Conservation (phyloP, 2,888 invertebrate species). For the Heliconius erato region DNA sequence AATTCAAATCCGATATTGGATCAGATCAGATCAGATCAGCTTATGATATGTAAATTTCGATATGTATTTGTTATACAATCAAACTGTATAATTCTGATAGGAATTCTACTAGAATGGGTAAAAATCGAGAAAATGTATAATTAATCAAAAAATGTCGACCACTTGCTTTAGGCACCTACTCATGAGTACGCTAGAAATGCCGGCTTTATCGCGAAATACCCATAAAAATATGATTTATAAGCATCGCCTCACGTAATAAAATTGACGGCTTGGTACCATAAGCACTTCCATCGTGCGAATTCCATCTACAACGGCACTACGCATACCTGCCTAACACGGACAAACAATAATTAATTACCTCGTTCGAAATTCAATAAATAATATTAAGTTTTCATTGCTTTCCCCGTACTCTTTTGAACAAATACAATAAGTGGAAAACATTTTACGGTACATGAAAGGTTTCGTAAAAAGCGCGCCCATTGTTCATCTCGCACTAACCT, state of each 20-base stretch:
- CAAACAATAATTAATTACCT: constrained; percentile 8
- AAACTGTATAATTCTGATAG: neutral
- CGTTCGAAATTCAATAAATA: neutral
- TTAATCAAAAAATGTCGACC: constrained; percentile 12
- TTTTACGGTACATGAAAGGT: constrained; percentile 33
- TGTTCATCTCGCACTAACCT: constrained; percentile 61
- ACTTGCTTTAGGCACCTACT: constrained; percentile 12
- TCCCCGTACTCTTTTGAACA: neutral
- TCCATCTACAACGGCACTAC: constrained; percentile 59
- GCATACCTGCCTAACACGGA: constrained; percentile 9
- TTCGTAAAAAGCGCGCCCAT: constrained; percentile 42
- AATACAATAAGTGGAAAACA: constrained; percentile 27
- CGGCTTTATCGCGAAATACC: constrained; percentile 74
- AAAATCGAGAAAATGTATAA: neutral
- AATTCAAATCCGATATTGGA: too few relatives aligned
- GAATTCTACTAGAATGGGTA: neutral
- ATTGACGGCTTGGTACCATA: constrained; percentile 67
- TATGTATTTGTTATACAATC: neutral
- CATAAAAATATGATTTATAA: constrained; percentile 82
- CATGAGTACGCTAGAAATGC: constrained; percentile 57
- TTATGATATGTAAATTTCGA: neutral
- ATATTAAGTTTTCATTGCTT: constrained; percentile 3
- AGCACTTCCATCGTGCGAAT: constrained; percentile 65
- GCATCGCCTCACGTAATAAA: constrained; percentile 75
- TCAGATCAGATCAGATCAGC: too few relatives aligned